Base-by-base conservation (phyloP, 2,113 vertebrate species). In the Pygoscelis adeliae region DNA sequence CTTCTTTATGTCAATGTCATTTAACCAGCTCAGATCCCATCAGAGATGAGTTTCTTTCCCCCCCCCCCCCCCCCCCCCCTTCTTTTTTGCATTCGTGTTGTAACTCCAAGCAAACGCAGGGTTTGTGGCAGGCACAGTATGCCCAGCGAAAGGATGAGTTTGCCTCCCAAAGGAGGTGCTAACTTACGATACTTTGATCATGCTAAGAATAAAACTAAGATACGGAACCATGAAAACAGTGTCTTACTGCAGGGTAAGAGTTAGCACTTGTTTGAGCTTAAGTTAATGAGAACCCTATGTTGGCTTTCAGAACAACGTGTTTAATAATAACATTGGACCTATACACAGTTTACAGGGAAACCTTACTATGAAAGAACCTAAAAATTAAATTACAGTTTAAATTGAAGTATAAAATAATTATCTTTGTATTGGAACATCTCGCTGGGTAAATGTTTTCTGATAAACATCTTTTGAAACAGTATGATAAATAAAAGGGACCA, bases 91-190 rank as follows among this genome's bases (percentile, higher is more conserved):
- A 61, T 93, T 78, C 2, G 0, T 32, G 11, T 63, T 21, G 4
- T 61, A 72, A 52, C 70, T 65, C 76, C 49, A 66, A 26, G 36
- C 40, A 44, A 47, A 13, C 12, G 8, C 56, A 38, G 73, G 47
- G 83, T 71, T 81, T 90, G 85, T 86, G 94, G 83, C 67, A 90
- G 93, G 72, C 72, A 73, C 93, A 58, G 81, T n/a, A 8, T 32
- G 53, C 81, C 84, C 82, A 58, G 67, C 1, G 3, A 89, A 89
- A 83, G 71, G 63, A 55, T n/a, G 74, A 90, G 49, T 73, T 89
- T 94, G 78, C 71, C 79, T 93, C 87, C 82, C 25, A 36, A 36
- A 63, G 27, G 84, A 91, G 78, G 83, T 95, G 95, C 90, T 97
- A 91, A 93, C 62, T 94, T 94, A 87, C 56, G 70, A 67, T 91